Base-by-base conservation (phyloP, 1,140 invertebrate species). In the Anastrepha ludens region DNA sequence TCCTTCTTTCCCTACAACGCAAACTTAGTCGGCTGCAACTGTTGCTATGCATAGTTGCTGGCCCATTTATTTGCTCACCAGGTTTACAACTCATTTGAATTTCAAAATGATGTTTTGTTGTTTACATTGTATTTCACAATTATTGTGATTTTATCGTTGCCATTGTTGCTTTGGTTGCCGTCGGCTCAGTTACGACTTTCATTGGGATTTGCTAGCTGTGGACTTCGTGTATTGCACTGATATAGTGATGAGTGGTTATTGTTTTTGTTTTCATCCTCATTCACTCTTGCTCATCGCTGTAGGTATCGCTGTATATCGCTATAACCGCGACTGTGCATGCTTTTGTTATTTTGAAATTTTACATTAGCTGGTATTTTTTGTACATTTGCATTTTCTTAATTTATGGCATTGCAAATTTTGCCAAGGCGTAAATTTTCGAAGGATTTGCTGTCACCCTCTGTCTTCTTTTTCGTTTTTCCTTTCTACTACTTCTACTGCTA, bases 81-180 rank as follows among this genome's bases (percentile, higher is more conserved):
- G 74, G 15, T 13, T 47, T 81, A 9, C 20, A 81, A 55, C 47
- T 55, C 74, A 81, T 55, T 81, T 81, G 74, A 81, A 81, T 81
- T 81, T 81, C 74, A 81, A 81, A 81, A 81, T 81, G 50, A 7
- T 50, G 41, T 81, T 81, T 55, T 81, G 44, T 47, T 81, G 17
- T 29, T 55, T 20, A 81, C 47, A 81, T 7, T 20, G 20, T 29
- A 55, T 55, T 78, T 39, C 2, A 20, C 9, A 8, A 13, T 55
- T 81, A 17, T 55, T 81, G 11, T 81, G 3, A n/a, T 55, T 81
- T 55, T 58, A 8, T 11, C 55, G 6, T 64, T 64, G 55, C 7
- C 3, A 29, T 74, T 74, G 39, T 74, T n/a, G 67, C 41, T 74
- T n/a, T 74, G 67, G 11, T 74, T 47, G 67, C 39, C 41, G 67